A percentile compares a stretch with the other conserved stretches of the same genome.
These are phyloP conservation scores for Lamellibrachia satsuma DNA, from an alignment of 2,888 invertebrate genomes.

Conservation along the genomic window DNA sequence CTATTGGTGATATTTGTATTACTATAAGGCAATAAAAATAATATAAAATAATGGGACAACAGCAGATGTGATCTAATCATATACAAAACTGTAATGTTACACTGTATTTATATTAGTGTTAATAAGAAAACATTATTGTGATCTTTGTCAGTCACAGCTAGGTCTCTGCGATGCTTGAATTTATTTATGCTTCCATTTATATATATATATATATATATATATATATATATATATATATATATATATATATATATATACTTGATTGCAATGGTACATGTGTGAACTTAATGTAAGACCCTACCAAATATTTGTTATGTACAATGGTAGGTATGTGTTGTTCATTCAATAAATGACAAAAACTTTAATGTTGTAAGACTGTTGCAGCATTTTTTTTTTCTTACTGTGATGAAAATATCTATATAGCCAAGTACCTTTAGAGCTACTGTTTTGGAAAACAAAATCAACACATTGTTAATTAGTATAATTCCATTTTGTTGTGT, in stretches of 20 bases:
- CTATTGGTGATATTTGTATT: background rate
- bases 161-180: background rate
- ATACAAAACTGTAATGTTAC: background rate
- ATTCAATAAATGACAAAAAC: background rate
- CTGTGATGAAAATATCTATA: background rate
- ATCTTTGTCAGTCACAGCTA: background rate
- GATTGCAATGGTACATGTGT: background rate
- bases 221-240: no score
- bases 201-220: no score
- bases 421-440: no score
- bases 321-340: background rate
- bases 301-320: background rate
- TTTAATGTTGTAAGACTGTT: background rate
- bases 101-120: background rate
- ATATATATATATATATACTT: background rate
- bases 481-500: no score
- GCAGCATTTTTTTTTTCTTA: background rate
- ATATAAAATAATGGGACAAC: background rate
- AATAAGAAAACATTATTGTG: background rate
- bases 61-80: background rate
- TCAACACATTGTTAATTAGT: no score
- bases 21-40: background rate
- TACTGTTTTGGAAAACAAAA: no score
- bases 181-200: background rate
- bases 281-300: background rate